Evolutionary conservation across 92 coral and sea anemone genomes (phyloP).

Genomic region (Heliopora coerulea): DNA sequence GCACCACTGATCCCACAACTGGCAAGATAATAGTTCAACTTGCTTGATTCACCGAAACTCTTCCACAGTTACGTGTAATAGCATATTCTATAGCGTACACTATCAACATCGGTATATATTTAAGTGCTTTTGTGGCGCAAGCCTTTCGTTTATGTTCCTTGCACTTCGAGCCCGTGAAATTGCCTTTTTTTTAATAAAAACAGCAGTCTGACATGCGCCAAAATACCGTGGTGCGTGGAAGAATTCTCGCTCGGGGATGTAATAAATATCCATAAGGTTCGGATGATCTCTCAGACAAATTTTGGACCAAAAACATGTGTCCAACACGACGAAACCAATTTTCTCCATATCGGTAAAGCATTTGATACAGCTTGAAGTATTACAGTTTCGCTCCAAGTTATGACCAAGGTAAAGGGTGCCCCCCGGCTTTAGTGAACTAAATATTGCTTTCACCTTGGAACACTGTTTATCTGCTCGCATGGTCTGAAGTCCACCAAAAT

Average conservation of each 20-base stretch:
- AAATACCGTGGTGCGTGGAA: constrained; percentile 60
- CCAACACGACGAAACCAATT: constrained; percentile 57
- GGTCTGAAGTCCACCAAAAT: constrained; percentile 82
- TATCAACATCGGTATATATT: neutral
- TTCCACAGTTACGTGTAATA: neutral
- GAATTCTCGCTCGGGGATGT: constrained; percentile 76
- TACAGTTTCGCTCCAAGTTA: constrained; percentile 64
- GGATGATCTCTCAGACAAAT: constrained; percentile 59
- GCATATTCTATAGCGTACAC: too few species aligned
- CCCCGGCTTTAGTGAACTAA: constrained; percentile 74
- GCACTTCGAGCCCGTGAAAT: neutral
- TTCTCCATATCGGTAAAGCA: neutral
- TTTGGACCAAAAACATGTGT: constrained; percentile 86
- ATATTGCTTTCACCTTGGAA: constrained; percentile 60
- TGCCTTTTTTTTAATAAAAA: constrained; percentile 73
- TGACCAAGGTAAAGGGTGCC: constrained; percentile 89
- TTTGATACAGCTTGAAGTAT: neutral
- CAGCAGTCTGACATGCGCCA: constrained; percentile 72
- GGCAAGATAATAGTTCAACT: constrained; percentile 20
- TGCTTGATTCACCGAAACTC: neutral
- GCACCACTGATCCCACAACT: too few species aligned
- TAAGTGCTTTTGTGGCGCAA: neutral
- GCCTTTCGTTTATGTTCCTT: neutral
- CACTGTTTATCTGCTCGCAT: constrained; percentile 59
- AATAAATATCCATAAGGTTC: constrained; percentile 72